A percentile compares a stretch with the other conserved stretches of the same genome.
Evolutionary conservation across 2,113 vertebrate species (phyloP).

Genomic region (Uropsilus gracilis): DNA sequence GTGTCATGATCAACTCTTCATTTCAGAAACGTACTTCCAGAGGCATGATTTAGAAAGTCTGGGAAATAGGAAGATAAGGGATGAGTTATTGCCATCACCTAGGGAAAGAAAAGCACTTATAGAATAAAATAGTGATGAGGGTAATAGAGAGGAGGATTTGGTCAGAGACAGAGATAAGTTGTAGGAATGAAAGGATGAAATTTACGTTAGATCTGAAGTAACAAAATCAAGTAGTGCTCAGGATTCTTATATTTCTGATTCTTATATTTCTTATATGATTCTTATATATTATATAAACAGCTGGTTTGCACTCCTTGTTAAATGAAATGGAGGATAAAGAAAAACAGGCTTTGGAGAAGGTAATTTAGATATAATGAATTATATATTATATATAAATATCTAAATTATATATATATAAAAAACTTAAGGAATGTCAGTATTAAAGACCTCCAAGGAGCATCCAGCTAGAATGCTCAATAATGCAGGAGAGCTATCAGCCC

Average conservation of each 20-base stretch:
- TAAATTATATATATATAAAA: neutral
- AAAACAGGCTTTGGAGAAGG: neutral
- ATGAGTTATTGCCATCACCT: neutral
- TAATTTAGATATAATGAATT: neutral
- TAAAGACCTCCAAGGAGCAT: neutral
- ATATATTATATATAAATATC: too few species aligned
- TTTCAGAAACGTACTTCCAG: neutral
- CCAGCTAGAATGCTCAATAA: neutral
- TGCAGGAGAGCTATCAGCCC: neutral
- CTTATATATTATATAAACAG: neutral
- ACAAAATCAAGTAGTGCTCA: neutral
- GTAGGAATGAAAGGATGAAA: neutral
- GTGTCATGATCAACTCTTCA: neutral
- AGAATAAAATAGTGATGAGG: neutral
- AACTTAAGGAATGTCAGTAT: neutral
- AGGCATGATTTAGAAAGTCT: neutral
- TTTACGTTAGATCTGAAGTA: neutral
- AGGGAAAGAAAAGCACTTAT: neutral
- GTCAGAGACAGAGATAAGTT: neutral
- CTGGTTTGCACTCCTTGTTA: neutral
- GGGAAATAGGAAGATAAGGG: neutral
- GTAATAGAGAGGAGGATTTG: neutral
- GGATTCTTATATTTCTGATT: neutral
- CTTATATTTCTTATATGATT: neutral
- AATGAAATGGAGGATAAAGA: neutral